A percentile compares a stretch with the other conserved stretches of the same genome.
phyloP scores from a whole-genome alignment of 2,888 invertebrate genomes.

The Ornithoptera priamus region DNA sequence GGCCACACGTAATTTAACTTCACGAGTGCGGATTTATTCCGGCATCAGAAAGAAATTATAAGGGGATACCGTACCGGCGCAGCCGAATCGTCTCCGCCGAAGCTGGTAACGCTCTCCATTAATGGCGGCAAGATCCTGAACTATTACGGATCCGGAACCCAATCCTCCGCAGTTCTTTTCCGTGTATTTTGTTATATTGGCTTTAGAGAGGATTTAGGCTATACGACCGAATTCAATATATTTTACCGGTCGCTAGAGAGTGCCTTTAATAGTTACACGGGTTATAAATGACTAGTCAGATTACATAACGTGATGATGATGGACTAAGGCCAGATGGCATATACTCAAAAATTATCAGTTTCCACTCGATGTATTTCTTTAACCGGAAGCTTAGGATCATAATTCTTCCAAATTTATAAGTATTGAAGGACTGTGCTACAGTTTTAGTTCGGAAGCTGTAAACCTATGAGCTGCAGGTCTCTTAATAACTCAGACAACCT shows the following conservation, averaged over 20 bases:
- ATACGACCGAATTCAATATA: constrained; percentile 12
- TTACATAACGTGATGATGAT: too few relatives aligned
- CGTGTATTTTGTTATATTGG: constrained; percentile 23
- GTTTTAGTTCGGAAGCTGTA: too few relatives aligned
- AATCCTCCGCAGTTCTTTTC: constrained; percentile 17
- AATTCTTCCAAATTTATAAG: too few relatives aligned
- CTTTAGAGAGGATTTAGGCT: constrained; percentile 15
- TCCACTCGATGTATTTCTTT: too few relatives aligned
- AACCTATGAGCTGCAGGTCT: too few relatives aligned
- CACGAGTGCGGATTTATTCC: constrained; percentile 61
- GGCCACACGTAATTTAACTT: constrained; percentile 75
- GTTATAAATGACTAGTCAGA: too few relatives aligned
- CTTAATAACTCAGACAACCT: too few relatives aligned
- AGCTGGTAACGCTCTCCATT: constrained; percentile 29
- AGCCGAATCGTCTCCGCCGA: constrained; percentile 35
- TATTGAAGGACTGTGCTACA: too few relatives aligned
- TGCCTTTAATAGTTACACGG: too few relatives aligned
- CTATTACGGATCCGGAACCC: constrained; percentile 26
- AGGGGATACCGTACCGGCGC: constrained; percentile 43
- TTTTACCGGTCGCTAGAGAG: background rate
- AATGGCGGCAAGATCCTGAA: constrained; percentile 29
- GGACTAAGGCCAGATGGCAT: too few relatives aligned
- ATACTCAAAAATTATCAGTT: too few relatives aligned
- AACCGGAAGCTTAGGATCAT: too few relatives aligned
- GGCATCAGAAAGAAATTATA: constrained; percentile 76